phyloP scores from a whole-genome alignment of 2,888 invertebrate genomes.

The Hyposoter didymator region DNA sequence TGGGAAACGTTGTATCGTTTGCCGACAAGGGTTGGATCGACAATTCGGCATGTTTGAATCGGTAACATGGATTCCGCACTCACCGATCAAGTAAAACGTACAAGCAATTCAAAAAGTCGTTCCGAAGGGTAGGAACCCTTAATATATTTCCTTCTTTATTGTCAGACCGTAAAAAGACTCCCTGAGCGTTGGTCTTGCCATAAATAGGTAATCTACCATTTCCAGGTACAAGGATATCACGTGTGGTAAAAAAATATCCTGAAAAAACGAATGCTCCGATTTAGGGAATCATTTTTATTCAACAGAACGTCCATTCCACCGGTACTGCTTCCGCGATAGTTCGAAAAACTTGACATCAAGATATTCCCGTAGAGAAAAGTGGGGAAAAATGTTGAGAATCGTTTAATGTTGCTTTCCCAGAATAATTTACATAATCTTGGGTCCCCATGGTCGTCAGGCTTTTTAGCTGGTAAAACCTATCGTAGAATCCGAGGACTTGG shows the following conservation, averaged over 20 bases:
- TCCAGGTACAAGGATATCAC: background rate
- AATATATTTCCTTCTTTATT: background rate
- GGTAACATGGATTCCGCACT: conserved; percentile 36
- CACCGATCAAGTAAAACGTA: background rate
- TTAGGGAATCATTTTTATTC: background rate
- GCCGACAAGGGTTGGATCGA: conserved; percentile 11
- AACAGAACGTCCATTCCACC: background rate
- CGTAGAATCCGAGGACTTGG: conserved; percentile 47
- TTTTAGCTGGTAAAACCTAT: conserved; percentile 46
- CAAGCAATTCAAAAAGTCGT: background rate
- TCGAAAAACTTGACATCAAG: background rate
- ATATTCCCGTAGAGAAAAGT: background rate
- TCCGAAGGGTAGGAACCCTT: conserved; percentile 10
- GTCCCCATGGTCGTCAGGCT: background rate
- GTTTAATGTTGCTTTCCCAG: background rate
- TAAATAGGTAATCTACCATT: background rate
- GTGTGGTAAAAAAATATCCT: background rate
- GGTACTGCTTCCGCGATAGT: background rate
- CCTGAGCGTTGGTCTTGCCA: background rate
- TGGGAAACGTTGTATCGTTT: conserved; percentile 4
- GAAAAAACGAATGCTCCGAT: background rate
- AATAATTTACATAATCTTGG: background rate
- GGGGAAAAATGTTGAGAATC: background rate
- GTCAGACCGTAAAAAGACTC: background rate
- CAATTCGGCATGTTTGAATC: background rate